Base-by-base conservation (phyloP, 2,113 vertebrate genomes). In the Blennius ocellaris region DNA sequence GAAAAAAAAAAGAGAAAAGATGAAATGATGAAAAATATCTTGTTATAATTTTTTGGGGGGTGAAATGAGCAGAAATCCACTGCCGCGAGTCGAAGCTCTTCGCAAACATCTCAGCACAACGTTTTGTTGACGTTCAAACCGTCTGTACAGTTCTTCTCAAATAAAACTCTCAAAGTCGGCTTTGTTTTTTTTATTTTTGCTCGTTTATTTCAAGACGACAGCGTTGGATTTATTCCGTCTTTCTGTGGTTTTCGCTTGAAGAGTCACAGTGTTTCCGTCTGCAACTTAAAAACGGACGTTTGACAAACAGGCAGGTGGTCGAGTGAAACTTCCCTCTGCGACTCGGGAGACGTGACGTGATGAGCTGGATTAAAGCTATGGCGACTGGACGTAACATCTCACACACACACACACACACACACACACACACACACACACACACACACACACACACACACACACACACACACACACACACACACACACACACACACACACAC, bases 361-460 rank as follows among this genome's bases (percentile, higher is more conserved):
- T 30, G 21, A 72, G 8, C 38, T 65, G 8, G 70, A 71, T 82
- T 86, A 86, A 86, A 86, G 78, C 81, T 83, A 58, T 43, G 1
- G 14, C 47, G 67, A 73, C 50, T 55, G 40, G 55, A 41, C 6
- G 45, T 12, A 30, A 55, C 44, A 17, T 73, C 17, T 36, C 2
- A 48, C 11, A 16, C 10, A 62, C 38, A 68, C 21, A 4, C 21
- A 30, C 21, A 36, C 2, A 48, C 11, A 16, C 10, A 62, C 38
- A 68, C 21, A 30, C 21, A 30, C 21, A 39, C 2, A 48, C 11
- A 16, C 10, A 62, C 38, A 68, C 21, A 4, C 21, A 30, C 21
- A 36, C 2, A 48, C 11, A 16, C 10, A 62, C 38, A 68, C 21
- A 30, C 21, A 30, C 21, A 30, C 21, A 30, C 21, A 30, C 21